phyloP scores from a whole-genome alignment of 2,797 vertebrate species.

The Eptatretus atami region DNA sequence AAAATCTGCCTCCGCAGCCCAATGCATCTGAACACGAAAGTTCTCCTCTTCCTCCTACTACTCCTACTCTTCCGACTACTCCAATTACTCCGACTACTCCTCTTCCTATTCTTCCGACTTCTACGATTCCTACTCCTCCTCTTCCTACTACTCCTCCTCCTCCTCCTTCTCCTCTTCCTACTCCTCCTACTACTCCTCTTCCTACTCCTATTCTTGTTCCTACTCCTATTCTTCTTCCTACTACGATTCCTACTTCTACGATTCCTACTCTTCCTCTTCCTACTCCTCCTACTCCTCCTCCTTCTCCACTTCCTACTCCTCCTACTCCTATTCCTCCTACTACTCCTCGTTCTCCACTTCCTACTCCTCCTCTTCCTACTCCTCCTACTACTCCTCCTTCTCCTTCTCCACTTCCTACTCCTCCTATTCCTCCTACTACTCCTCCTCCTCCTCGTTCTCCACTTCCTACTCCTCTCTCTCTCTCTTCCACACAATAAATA shows the following conservation, averaged over 20 bases:
- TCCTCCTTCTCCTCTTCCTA: background rate
- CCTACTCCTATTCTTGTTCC: background rate
- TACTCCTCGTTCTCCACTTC: background rate
- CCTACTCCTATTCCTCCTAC: background rate
- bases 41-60: too few relatives aligned
- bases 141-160: background rate
- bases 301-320: background rate
- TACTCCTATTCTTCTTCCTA: background rate
- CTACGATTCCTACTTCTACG: background rate
- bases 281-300: background rate
- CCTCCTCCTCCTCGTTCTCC: background rate
- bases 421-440: background rate
- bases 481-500: too few relatives aligned
- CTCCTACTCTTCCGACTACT: background rate
- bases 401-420: background rate
- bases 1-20: too few relatives aligned
- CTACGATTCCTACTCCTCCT: background rate
- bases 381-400: background rate
- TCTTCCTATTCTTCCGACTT: background rate
- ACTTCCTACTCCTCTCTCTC: background rate
- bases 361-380: background rate
- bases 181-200: background rate
- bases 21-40: too few relatives aligned
- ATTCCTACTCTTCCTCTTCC: background rate
- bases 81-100: background rate